Evolutionary conservation across 2,113 vertebrate species (phyloP).

Genomic region (Apteryx owenii): DNA sequence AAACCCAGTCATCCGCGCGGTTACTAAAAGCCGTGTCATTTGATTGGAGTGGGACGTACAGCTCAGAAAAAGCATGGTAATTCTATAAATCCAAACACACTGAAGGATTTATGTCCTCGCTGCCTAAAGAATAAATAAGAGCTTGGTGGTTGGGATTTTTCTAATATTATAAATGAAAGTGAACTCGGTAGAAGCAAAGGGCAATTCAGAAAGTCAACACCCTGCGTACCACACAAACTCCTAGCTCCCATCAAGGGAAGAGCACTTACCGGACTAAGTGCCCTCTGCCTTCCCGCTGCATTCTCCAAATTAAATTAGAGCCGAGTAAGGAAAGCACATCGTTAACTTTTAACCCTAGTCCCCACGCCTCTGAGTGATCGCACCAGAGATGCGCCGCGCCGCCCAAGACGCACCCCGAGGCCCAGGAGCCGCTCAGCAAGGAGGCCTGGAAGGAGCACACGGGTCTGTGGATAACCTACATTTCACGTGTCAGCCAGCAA

Average conservation of each 20-base stretch:
- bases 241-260: slow-evolving; percentile 14
- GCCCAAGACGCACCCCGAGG: neutral
- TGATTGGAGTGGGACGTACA: neutral
- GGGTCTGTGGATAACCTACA: neutral
- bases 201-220: neutral
- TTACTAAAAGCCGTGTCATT: neutral
- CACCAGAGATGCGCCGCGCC: neutral
- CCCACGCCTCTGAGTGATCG: neutral
- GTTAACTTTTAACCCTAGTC: slow-evolving; percentile 25
- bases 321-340: neutral
- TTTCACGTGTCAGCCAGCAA: neutral
- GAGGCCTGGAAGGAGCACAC: neutral
- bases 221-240: neutral
- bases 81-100: slow-evolving; percentile 10
- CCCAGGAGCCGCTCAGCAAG: accelerated
- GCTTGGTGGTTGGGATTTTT: neutral
- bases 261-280: slow-evolving; percentile 25
- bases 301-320: slow-evolving; percentile 44
- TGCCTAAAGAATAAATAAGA: slow-evolving; percentile 27
- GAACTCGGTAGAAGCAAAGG: neutral
- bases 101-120: neutral
- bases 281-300: slow-evolving; percentile 28
- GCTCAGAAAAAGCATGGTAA: slow-evolving; percentile 36
- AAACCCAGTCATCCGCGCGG: neutral
- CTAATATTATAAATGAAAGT: slow-evolving; percentile 28